phyloP scores from a whole-genome alignment of 1,140 invertebrate species.

The Cotesia glomerata region DNA sequence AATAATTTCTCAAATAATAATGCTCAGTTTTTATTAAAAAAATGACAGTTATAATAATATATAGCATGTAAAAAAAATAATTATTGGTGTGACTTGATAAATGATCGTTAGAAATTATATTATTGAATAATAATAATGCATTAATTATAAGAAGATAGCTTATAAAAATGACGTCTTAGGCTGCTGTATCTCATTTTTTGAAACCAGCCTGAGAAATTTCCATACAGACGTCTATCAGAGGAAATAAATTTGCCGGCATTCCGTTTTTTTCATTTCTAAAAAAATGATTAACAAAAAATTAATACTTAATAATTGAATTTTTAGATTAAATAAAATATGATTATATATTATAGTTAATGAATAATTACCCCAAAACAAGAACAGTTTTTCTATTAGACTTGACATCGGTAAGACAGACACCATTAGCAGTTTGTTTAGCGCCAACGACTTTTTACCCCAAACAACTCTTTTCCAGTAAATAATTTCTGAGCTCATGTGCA shows the following conservation, averaged over 20 bases:
- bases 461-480: conserved; percentile 73
- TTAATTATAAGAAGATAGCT: no score
- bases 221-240: conserved; percentile 85
- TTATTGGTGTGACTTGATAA: no score
- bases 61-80: no score
- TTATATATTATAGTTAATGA: background rate
- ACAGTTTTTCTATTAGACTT: conserved; percentile 82
- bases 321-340: background rate
- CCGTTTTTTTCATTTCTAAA: conserved; percentile 92
- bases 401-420: conserved; percentile 73
- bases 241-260: conserved; percentile 85
- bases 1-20: no score
- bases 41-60: no score
- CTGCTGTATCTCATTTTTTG: conserved; percentile 53
- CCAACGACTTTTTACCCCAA: conserved; percentile 83
- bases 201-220: no score
- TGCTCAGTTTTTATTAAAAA: no score
- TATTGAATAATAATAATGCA: no score
- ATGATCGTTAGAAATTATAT: no score
- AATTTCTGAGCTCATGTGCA: conserved; percentile 67
- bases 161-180: no score
- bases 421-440: conserved; percentile 89
- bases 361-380: conserved; percentile 82
- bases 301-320: conserved; percentile 24
- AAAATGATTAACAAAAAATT: conserved; percentile 38